Conservation (phyloP, 1,140 invertebrate genomes). For the Parasteatoda tepidariorum region DNA sequence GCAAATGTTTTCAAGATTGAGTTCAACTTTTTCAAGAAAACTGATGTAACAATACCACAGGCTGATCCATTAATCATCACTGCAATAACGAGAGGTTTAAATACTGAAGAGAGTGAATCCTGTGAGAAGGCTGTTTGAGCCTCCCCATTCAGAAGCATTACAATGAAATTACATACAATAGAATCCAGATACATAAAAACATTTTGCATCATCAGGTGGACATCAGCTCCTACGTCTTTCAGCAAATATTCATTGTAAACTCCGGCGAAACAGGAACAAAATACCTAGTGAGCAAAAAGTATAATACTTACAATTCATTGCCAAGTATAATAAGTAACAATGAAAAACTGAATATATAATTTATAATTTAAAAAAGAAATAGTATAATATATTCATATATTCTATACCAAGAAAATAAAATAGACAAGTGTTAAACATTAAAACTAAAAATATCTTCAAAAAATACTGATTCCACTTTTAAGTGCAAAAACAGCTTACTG, state of each 20-base stretch:
- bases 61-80: conserved; percentile 91
- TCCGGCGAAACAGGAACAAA: conserved; percentile 93
- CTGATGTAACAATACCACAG: conserved; percentile 92
- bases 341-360: too few relatives aligned
- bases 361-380: too few relatives aligned
- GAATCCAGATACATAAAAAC: conserved; percentile 96
- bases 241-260: conserved; percentile 97
- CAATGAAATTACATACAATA: conserved; percentile 86
- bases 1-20: conserved; percentile 97
- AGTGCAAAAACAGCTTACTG: too few relatives aligned
- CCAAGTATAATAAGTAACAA: too few relatives aligned
- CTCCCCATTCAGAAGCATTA: conserved; percentile 76
- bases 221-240: conserved; percentile 80
- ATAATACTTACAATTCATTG: too few relatives aligned
- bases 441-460: too few relatives aligned
- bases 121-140: conserved; percentile 73
- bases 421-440: too few relatives aligned
- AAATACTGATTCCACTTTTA: too few relatives aligned
- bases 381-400: too few relatives aligned
- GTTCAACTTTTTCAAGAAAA: conserved; percentile 92
- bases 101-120: conserved; percentile 72
- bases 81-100: conserved; percentile 77
- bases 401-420: too few relatives aligned
- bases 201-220: conserved; percentile 94
- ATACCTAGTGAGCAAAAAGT: conserved; percentile 78